These are phyloP conservation scores for Scomberomorus guttatus DNA, from an alignment of 2,797 vertebrate genomes.

Conservation along the genomic window DNA sequence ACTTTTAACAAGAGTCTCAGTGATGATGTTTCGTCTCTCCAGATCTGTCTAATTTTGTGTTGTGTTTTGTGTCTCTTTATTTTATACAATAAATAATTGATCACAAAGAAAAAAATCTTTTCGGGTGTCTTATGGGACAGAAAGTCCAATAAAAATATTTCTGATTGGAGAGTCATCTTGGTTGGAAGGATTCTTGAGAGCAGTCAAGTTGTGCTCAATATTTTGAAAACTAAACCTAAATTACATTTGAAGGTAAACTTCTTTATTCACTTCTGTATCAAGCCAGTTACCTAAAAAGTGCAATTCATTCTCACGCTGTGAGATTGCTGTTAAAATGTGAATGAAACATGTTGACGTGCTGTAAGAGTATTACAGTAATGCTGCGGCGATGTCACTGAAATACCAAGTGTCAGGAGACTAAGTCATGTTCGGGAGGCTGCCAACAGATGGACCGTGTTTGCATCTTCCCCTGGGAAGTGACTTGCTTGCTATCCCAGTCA, in stretches of 20 bases:
- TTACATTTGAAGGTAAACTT: too few relatives aligned
- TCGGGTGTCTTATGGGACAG: too few relatives aligned
- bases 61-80: too few relatives aligned
- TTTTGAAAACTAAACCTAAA: too few relatives aligned
- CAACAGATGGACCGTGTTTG: conserved; percentile 33
- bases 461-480: conserved; percentile 33
- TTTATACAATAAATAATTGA: too few relatives aligned
- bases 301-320: background rate
- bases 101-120: too few relatives aligned
- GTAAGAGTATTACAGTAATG: background rate
- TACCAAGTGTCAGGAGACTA: conserved; percentile 27
- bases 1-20: too few relatives aligned
- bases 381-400: conserved; percentile 28
- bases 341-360: background rate
- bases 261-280: background rate
- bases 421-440: conserved; percentile 11
- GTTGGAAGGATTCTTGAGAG: background rate
- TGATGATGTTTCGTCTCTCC: too few relatives aligned
- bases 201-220: too few relatives aligned
- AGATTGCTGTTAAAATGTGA: background rate
- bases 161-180: background rate
- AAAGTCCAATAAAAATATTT: background rate
- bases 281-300: background rate
- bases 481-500: conserved; percentile 32
- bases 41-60: too few relatives aligned